These are phyloP conservation scores for Leucopsar rothschildi DNA, from an alignment of 2,113 vertebrate genomes.

Conservation along the genomic window DNA sequence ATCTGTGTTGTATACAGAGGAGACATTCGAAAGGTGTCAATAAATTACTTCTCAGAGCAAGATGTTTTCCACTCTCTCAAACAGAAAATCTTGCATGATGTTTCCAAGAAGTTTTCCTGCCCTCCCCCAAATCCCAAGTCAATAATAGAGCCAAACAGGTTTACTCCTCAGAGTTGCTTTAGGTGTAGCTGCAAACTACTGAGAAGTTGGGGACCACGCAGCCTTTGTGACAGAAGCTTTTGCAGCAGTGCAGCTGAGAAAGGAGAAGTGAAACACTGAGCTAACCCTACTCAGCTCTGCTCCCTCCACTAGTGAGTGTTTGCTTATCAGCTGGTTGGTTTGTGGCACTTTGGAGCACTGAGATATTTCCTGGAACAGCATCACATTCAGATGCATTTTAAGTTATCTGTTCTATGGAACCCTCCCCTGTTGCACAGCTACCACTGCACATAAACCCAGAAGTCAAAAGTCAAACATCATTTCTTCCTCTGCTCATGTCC, in stretches of 20 bases:
- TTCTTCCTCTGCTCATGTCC: not conserved
- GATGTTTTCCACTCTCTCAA: constrained; percentile 61
- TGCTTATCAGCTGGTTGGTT: not conserved
- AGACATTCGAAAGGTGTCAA: constrained; percentile 69
- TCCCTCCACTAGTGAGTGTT: not conserved
- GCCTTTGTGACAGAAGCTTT: not conserved
- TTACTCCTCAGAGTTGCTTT: not conserved
- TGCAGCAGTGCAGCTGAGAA: not conserved
- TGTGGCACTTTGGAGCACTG: not conserved
- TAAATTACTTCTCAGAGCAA: constrained; percentile 61
- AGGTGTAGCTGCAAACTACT: not conserved
- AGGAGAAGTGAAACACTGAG: not conserved
- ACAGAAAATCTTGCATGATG: constrained; percentile 59
- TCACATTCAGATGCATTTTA: not conserved
- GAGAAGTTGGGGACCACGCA: not conserved
- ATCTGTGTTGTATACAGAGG: constrained; percentile 60
- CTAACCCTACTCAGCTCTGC: not conserved
- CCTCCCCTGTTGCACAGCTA: not conserved
- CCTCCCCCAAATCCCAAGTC: not conserved
- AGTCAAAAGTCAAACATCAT: not conserved
- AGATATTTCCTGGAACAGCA: not conserved
- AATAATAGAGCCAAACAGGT: not conserved
- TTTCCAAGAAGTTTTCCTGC: constrained; percentile 36
- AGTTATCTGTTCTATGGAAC: not conserved
- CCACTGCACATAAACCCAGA: not conserved